Evolutionary conservation across 2,797 vertebrate species (phyloP), one percentile per base, ranked within the genome.

Genomic region (Gadopsis bispinosus): DNA sequence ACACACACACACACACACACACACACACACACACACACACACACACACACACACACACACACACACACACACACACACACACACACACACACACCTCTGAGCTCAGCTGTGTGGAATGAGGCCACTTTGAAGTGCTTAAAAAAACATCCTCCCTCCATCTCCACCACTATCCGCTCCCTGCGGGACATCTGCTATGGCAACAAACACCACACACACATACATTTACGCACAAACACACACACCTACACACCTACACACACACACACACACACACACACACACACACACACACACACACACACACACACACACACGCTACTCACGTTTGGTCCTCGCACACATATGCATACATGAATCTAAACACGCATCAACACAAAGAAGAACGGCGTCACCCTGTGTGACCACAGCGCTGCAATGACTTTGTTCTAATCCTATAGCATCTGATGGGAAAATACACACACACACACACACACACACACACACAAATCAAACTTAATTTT

Each of bases 51-150:
- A 63, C 22, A 56, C 35, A 29, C 51, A 54, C 22, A n/a, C 35
- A 61, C 45, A 64, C 48, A 53, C 29, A 84, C 41, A 76, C 65
- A 58, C 59, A 67, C 63, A 56, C 62, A n/a, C 75, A 67, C 10
- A 78, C 12, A 68, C 54, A 37, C 55, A 63, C 79, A 67, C 69
- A 81, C 81, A 87, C 81, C 68, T 78, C 83, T 83, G 89, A 83
- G 87, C 91, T 93, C 91, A 91, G 91, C 91, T 93, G 89, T 89
- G 89, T 91, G 88, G 90, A 91, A 91, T 89, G 87, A 88, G 86
- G 88, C 81, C 91, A 92, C 91, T 91, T 93, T 93, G 88, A 93
- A 91, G 90, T 89, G 83, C 84, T 90, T 91, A 90, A 91, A 53
- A 90, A 89, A 85, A n/a, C 59, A 39, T 90, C 80, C 87, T 86